A percentile compares a stretch with the other conserved stretches of the same genome.
phyloP scores from a whole-genome alignment of 2,888 invertebrate species.

The Monochamus alternatus region DNA sequence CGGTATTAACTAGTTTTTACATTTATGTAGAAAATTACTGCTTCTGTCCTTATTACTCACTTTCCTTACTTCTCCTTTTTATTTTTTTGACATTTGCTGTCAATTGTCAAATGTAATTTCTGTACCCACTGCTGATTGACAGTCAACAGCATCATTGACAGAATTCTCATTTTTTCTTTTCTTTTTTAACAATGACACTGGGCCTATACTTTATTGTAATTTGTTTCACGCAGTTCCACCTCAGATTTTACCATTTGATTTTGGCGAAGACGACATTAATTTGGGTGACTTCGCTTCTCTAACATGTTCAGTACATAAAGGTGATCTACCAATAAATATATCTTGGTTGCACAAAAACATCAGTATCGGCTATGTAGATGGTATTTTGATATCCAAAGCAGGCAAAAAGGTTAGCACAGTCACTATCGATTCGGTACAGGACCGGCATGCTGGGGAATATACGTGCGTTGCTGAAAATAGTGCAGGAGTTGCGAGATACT shows the following conservation, averaged over 20 bases:
- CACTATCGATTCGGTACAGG: slow-evolving; percentile 81
- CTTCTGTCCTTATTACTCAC: background rate
- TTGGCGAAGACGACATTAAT: slow-evolving; percentile 77
- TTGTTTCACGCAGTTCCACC: slow-evolving; percentile 20
- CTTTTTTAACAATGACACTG: slow-evolving; percentile 7
- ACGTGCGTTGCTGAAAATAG: slow-evolving; percentile 80
- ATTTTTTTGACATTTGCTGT: background rate
- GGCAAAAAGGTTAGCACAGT: slow-evolving; percentile 74
- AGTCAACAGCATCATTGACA: background rate
- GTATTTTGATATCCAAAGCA: slow-evolving; percentile 72
- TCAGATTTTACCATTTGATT: slow-evolving; percentile 59
- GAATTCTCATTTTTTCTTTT: background rate
- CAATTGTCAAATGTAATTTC: background rate
- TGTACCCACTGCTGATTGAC: slow-evolving; percentile 14
- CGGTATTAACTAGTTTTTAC: slow-evolving; percentile 67
- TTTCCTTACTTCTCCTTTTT: background rate
- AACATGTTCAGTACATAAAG: slow-evolving; percentile 80
- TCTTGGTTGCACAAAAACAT: slow-evolving; percentile 83
- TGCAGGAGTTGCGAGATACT: slow-evolving; percentile 73
- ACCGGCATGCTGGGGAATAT: slow-evolving; percentile 83
- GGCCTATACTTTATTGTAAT: background rate
- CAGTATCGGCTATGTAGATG: slow-evolving; percentile 66
- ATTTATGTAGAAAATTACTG: background rate
- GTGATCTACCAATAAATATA: slow-evolving; percentile 83
- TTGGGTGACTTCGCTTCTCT: slow-evolving; percentile 81